phyloP scores from a whole-genome alignment of 2,888 invertebrate species.

The Scaptomyza tumidula region DNA sequence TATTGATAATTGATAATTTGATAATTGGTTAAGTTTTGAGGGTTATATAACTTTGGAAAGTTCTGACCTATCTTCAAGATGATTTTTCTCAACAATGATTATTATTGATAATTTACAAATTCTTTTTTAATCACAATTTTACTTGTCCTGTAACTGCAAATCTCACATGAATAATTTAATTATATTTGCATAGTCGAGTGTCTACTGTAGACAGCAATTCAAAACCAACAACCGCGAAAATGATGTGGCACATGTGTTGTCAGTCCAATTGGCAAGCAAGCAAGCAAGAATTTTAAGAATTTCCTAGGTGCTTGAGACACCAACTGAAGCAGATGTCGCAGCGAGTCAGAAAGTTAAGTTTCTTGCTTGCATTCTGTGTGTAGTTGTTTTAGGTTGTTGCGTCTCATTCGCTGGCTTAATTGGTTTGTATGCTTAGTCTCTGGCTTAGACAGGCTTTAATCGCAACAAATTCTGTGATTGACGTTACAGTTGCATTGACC shows the following conservation, averaged over 20 bases:
- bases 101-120: no score
- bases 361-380: constrained; percentile 12
- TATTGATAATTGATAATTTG: no score
- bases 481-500: constrained; percentile 45
- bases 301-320: constrained; percentile 11
- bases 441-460: constrained; percentile 16
- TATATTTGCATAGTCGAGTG: not conserved
- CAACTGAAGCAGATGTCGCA: constrained; percentile 11
- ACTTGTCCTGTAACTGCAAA: not conserved
- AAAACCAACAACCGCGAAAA: constrained; percentile 55
- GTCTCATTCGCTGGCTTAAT: no score
- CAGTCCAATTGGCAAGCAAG: constrained; percentile 41
- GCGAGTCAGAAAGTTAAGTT: constrained; percentile 30
- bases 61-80: no score
- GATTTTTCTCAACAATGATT: no score
- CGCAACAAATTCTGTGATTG: constrained; percentile 28
- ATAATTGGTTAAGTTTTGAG: no score
- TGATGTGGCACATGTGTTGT: constrained; percentile 66
- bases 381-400: not conserved
- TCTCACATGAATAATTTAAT: not conserved
- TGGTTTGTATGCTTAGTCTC: no score
- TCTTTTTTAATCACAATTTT: no score
- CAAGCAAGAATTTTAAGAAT: constrained; percentile 5
- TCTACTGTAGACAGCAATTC: constrained; percentile 43
- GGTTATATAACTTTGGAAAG: no score